phyloP scores from a whole-genome alignment of 2,797 vertebrate genomes.

The Petrocephalus schoutedeni region DNA sequence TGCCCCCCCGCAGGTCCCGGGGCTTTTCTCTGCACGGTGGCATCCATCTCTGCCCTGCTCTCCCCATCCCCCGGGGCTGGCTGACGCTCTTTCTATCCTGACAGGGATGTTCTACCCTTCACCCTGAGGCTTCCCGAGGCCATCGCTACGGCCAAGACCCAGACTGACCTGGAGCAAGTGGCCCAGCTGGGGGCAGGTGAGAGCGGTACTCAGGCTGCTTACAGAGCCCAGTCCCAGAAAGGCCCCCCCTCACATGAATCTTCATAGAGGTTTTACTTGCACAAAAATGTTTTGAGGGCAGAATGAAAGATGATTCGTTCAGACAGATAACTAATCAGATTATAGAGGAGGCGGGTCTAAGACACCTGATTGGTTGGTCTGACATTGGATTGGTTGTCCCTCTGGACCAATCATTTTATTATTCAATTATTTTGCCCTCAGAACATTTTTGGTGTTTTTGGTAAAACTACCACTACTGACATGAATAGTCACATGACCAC shows the following conservation, averaged over 20 bases:
- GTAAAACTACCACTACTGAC: not conserved
- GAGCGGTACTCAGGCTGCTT: slow-evolving; percentile 29
- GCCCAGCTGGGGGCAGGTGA: slow-evolving; percentile 86
- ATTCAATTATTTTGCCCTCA: too few species aligned
- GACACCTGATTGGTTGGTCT: too few species aligned
- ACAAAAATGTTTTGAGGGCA: too few species aligned
- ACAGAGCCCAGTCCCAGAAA: not conserved
- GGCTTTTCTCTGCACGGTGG: not conserved
- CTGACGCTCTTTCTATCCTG: not conserved
- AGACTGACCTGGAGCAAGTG: slow-evolving; percentile 83
- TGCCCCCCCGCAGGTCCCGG: not conserved
- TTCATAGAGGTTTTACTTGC: too few species aligned
- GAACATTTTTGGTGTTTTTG: too few species aligned
- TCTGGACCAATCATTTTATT: too few species aligned
- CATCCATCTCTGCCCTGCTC: not conserved
- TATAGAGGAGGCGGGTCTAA: too few species aligned
- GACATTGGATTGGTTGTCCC: too few species aligned
- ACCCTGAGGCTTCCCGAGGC: slow-evolving; percentile 84
- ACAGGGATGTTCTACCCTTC: slow-evolving; percentile 87
- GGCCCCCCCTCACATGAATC: not conserved
- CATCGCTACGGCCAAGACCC: slow-evolving; percentile 81
- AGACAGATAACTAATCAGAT: too few species aligned
- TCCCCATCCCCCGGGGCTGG: not conserved
- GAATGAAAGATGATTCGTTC: too few species aligned
- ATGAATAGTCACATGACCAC: not conserved